Evolutionary conservation across 2,888 invertebrate genomes (phyloP), one percentile per base, ranked within the genome.

Genomic region (Andrena camellia): DNA sequence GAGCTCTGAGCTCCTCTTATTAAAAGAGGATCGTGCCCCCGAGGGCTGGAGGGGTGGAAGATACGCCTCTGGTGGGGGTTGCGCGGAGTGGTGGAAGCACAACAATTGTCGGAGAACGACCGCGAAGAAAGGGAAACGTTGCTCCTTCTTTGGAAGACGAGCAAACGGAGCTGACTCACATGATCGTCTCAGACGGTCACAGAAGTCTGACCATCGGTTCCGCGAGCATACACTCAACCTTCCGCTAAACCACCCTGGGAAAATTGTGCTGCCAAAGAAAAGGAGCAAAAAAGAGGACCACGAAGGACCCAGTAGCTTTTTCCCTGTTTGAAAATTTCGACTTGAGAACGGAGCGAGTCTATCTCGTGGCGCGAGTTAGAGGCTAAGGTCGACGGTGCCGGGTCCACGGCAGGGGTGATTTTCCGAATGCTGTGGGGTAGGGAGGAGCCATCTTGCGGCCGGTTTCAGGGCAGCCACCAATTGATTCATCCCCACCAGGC

Each of bases 391-490:
- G 73, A 54, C 70, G 52, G 63, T 35, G 73, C 62, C 23, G 70
- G 75, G n/a, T 77, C 67, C 48, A 29, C 78, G 66, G 69, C 57
- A 86, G 89, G 87, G 90, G 90, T 89, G 84, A 89, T 88, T 90
- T 90, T 80, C 81, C 84, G 78, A 79, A 68, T 59, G 80, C 76
- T 78, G 81, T 82, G 84, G 82, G 88, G 90, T 85, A 90, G 91
- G 93, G 92, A 93, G 94, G 94, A 94, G 94, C 94, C 94, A 94
- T 94, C 94, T 94, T 94, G 94, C 91, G 93, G 93, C 92, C 90
- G 90, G 88, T 91, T 91, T 92, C 90, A 90, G 92, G 92, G 90
- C 87, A 91, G 90, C 89, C 90, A 91, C 90, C 94, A 94, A 94
- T 94, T 94, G 94, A 94, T 94, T 94, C 93, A 90, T 89, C 91